Evolutionary conservation across 2,113 vertebrate species (phyloP).

Genomic region (Micromys minutus): DNA sequence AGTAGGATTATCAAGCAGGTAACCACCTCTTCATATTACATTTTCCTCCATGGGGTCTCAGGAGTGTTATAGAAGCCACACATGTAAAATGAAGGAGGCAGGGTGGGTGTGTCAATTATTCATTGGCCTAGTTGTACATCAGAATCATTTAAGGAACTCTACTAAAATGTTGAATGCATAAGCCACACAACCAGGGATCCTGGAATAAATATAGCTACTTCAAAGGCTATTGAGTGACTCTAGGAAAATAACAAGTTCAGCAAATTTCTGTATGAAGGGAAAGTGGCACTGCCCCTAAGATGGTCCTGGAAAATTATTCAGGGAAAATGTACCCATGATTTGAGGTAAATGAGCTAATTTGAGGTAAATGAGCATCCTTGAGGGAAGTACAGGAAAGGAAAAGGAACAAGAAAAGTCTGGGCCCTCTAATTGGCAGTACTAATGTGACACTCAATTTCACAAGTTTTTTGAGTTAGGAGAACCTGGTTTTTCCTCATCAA

Average conservation of each 20-base stretch:
- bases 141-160: constrained; percentile 32
- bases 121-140: background rate
- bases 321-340: background rate
- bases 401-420: background rate
- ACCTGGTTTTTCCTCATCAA: background rate
- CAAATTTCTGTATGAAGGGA: background rate
- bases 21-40: background rate
- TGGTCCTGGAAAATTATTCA: background rate
- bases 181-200: background rate
- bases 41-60: background rate
- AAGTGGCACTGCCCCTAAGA: background rate
- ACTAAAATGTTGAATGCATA: background rate
- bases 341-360: background rate
- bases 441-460: constrained; percentile 4
- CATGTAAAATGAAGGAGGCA: background rate
- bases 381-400: background rate
- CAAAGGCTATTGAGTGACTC: background rate
- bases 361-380: background rate
- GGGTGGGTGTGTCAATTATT: background rate
- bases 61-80: background rate
- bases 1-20: constrained; percentile 15
- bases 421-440: background rate
- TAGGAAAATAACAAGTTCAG: background rate
- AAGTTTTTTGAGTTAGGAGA: background rate
- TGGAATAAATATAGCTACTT: constrained; percentile 3